Evolutionary conservation across 2,888 invertebrate genomes (phyloP).

Genomic region (Ceriagrion tenellum): DNA sequence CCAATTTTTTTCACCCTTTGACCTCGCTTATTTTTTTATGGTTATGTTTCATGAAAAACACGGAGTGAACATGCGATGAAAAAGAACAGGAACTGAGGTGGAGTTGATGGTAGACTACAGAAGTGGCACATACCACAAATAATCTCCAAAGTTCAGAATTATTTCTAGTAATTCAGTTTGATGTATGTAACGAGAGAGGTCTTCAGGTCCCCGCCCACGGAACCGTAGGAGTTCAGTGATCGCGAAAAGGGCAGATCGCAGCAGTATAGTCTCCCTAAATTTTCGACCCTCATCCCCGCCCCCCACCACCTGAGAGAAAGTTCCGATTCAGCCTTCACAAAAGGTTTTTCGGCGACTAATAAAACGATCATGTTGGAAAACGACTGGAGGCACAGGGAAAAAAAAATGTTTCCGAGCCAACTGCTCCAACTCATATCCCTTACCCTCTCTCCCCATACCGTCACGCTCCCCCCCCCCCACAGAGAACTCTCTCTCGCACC

Average conservation of each 20-base stretch:
- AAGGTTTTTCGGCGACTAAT: background rate
- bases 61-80: too few species aligned
- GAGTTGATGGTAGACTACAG: too few species aligned
- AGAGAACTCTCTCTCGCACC: background rate
- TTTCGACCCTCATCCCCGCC: background rate
- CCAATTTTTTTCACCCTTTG: too few species aligned
- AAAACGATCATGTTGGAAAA: slow-evolving; percentile 4
- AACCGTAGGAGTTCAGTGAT: background rate
- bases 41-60: too few species aligned
- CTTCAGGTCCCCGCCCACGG: background rate
- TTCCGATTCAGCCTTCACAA: slow-evolving; percentile 21
- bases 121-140: too few species aligned
- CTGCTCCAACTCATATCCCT: slow-evolving; percentile 24
- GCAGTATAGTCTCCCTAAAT: background rate
- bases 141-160: too few species aligned
- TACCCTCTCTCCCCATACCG: background rate
- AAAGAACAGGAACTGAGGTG: too few species aligned
- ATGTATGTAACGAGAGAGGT: background rate
- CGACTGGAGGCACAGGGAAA: background rate
- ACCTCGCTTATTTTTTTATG: too few species aligned
- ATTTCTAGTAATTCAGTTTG: too few species aligned
- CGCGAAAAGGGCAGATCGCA: background rate
- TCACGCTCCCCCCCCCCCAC: background rate
- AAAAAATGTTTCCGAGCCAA: slow-evolving; percentile 21
- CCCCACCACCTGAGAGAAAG: background rate